Conservation (phyloP, 2,797 vertebrate species). For the Tragopan temminckii region DNA sequence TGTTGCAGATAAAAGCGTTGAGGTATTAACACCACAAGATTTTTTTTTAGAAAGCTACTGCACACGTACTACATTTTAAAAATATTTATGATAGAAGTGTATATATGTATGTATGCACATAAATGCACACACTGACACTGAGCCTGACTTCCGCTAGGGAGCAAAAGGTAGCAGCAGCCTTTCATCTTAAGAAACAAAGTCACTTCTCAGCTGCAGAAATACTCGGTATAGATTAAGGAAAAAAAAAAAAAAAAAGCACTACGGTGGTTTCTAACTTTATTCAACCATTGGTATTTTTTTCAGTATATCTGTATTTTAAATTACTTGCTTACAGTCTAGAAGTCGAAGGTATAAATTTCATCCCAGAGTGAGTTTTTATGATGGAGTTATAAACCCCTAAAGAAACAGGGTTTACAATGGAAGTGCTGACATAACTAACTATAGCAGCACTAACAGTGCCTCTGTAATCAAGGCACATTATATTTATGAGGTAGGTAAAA, state of each 20-base stretch:
- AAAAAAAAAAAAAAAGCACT: not conserved
- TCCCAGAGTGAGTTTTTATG: constrained; percentile 81
- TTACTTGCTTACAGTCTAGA: constrained; percentile 52
- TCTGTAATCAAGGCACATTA: constrained; percentile 78
- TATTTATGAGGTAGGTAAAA: constrained; percentile 85
- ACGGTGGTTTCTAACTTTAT: not conserved
- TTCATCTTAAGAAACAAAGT: constrained; percentile 8
- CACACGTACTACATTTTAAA: not conserved
- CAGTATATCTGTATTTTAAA: constrained; percentile 48
- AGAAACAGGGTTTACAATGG: constrained; percentile 79
- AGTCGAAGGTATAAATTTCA: constrained; percentile 75
- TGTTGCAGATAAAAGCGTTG: constrained; percentile 34
- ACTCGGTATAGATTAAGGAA: not conserved
- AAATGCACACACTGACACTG: not conserved
- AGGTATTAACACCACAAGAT: constrained; percentile 11
- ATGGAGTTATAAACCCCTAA: constrained; percentile 79
- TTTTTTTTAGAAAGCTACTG: not conserved
- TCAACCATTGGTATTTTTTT: constrained; percentile 5
- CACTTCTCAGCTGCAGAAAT: not conserved
- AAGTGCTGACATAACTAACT: constrained; percentile 84
- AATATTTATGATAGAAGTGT: not conserved
- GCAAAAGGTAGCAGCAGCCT: not conserved
- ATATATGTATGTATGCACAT: not conserved
- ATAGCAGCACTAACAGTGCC: constrained; percentile 73
- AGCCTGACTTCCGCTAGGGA: not conserved